A percentile compares a stretch with the other conserved stretches of the same genome.
Evolutionary conservation across 2,888 invertebrate species (phyloP).

Genomic region (Carcina quercana): DNA sequence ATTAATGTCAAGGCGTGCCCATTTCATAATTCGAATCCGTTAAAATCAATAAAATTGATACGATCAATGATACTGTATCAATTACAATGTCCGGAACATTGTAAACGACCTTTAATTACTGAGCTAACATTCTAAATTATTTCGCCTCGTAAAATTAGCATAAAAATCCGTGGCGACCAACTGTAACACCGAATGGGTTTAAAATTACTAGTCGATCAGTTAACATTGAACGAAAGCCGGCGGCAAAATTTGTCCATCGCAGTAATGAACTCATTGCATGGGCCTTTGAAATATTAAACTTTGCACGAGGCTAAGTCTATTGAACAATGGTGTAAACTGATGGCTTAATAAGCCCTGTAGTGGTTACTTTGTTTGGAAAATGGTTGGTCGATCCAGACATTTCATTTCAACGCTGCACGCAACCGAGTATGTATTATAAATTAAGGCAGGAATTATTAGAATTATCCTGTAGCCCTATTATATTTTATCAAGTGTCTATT

Average conservation of each 20-base stretch:
- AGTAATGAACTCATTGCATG: constrained; percentile 40
- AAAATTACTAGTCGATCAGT: constrained; percentile 45
- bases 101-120: constrained; percentile 25
- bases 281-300: constrained; percentile 27
- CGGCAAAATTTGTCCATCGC: constrained; percentile 36
- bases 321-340: constrained; percentile 9
- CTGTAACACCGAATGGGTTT: constrained; percentile 29
- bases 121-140: constrained; percentile 26
- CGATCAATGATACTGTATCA: no score
- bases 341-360: constrained; percentile 2
- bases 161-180: constrained; percentile 19
- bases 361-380: constrained; percentile 1
- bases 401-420: no score
- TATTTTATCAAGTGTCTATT: no score
- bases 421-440: no score
- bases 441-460: no score
- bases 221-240: constrained; percentile 37
- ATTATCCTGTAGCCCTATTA: no score
- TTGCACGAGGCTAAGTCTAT: constrained; percentile 13
- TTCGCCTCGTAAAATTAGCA: constrained; percentile 29
- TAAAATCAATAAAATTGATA: no score
- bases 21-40: no score
- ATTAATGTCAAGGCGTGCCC: no score
- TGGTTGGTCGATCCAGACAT: no score
- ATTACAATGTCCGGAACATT: constrained; percentile 23